Evolutionary conservation across 2,113 vertebrate species (phyloP).

Genomic region (Podiceps cristatus): DNA sequence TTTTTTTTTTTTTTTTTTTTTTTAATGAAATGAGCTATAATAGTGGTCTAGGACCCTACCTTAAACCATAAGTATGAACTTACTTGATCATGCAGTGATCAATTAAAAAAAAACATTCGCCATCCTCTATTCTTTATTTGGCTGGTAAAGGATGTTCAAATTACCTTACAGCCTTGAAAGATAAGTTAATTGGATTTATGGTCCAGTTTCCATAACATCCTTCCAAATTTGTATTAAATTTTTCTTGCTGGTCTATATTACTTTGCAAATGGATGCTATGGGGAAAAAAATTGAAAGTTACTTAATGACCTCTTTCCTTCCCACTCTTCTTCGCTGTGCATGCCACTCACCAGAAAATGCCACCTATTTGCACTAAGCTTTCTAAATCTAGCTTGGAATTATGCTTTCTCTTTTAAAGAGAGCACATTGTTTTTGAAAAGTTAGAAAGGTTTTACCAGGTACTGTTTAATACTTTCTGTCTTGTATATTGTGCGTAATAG

Average conservation of each 20-base stretch:
- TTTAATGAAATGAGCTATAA: background rate
- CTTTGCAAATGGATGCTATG: background rate
- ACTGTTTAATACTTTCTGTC: background rate
- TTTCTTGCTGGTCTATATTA: background rate
- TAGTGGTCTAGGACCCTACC: background rate
- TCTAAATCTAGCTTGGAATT: background rate
- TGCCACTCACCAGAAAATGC: background rate
- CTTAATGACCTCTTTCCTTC: background rate
- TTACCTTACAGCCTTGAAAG: background rate
- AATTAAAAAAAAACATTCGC: background rate
- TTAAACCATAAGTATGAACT: background rate
- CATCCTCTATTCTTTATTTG: background rate
- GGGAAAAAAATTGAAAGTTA: background rate
- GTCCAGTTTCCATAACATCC: background rate
- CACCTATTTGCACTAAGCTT: background rate
- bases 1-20: background rate
- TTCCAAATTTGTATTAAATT: background rate
- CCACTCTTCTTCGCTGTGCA: fast-evolving
- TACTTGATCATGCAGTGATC: background rate
- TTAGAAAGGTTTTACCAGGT: constrained; percentile 3
- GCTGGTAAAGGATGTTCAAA: background rate
- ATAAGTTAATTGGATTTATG: background rate
- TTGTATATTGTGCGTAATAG: background rate
- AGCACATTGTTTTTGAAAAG: background rate
- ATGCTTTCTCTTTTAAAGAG: background rate